Percentiles rank a stretch among this genome's conserved stretches.
These are phyloP conservation scores for Colostygia pectinataria DNA, from an alignment of 2,888 invertebrate genomes.

Conservation along the genomic window DNA sequence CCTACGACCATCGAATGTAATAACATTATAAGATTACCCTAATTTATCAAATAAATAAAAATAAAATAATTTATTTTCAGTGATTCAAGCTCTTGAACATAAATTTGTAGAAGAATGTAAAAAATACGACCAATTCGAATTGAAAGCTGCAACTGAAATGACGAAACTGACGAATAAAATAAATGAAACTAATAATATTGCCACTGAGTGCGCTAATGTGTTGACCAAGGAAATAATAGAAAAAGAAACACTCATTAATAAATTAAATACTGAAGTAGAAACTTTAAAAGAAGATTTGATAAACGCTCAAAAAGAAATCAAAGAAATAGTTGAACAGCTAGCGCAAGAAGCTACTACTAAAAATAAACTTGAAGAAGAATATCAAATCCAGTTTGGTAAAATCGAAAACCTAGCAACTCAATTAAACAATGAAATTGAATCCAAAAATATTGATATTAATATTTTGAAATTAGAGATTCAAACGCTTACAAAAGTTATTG, in stretches of 20 bases:
- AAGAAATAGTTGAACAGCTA: constrained; percentile 39
- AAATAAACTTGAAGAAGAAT: constrained; percentile 47
- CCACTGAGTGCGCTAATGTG: constrained; percentile 7
- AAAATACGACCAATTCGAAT: constrained; percentile 43
- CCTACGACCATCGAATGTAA: too few species aligned
- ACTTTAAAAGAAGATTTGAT: constrained; percentile 37
- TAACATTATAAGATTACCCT: too few species aligned
- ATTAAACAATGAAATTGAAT: constrained; percentile 41
- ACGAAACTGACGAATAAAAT: constrained; percentile 46
- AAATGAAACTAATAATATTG: constrained; percentile 38
- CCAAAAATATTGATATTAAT: constrained; percentile 34
- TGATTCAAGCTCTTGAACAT: constrained; percentile 42
- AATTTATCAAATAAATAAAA: too few species aligned
- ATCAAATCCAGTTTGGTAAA: constrained; percentile 42
- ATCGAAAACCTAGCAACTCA: constrained; percentile 38
- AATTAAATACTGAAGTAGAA: constrained; percentile 42
- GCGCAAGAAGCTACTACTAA: constrained; percentile 39
- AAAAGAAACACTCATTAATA: constrained; percentile 41
- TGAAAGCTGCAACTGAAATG: constrained; percentile 43
- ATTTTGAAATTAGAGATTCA: constrained; percentile 35
- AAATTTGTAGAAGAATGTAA: constrained; percentile 44
- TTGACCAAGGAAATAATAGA: constrained; percentile 37
- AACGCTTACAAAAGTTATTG: constrained; percentile 35
- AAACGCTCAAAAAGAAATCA: constrained; percentile 36
- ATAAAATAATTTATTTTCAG: constrained; percentile 36